phyloP scores from a whole-genome alignment of 2,113 vertebrate genomes.

The Conger conger region DNA sequence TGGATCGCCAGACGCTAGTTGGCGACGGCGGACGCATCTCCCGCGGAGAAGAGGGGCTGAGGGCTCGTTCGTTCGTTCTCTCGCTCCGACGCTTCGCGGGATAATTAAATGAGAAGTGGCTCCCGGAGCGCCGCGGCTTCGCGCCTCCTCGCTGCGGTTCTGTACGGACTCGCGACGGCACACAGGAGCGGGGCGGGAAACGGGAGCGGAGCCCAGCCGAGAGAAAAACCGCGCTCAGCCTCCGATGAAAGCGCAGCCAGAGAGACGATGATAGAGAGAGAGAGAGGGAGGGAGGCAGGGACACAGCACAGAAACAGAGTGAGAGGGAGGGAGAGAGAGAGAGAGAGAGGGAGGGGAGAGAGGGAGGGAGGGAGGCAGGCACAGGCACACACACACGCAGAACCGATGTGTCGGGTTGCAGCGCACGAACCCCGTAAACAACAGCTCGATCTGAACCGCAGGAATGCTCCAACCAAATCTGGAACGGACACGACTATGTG shows the following conservation, averaged over 20 bases:
- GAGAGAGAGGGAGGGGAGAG: background rate
- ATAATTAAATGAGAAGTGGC: slow-evolving; percentile 38
- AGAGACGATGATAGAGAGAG: slow-evolving; percentile 8
- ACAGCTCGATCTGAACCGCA: slow-evolving; percentile 64
- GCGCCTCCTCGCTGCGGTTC: background rate
- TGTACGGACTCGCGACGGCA: background rate
- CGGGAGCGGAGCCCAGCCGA: slow-evolving; percentile 39
- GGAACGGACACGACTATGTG: slow-evolving; percentile 30
- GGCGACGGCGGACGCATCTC: slow-evolving; percentile 6
- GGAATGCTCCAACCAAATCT: slow-evolving; percentile 48
- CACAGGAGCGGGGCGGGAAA: slow-evolving; percentile 30
- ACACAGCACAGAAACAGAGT: background rate
- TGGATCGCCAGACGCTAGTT: slow-evolving; percentile 42
- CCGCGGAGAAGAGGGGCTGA: slow-evolving; percentile 2
- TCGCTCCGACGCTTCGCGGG: slow-evolving; percentile 48
- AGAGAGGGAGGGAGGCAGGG: background rate
- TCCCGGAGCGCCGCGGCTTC: background rate
- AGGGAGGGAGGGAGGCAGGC: background rate
- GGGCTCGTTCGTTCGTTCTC: slow-evolving; percentile 42
- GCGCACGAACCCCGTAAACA: slow-evolving; percentile 32
- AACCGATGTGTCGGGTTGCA: slow-evolving; percentile 51
- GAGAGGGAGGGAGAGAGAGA: background rate
- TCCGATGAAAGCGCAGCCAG: slow-evolving; percentile 57
- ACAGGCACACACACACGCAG: slow-evolving; percentile 25
- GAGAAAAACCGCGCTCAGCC: slow-evolving; percentile 46